Evolutionary conservation across 2,888 invertebrate genomes (phyloP).

Genomic region (Ophraella communa): DNA sequence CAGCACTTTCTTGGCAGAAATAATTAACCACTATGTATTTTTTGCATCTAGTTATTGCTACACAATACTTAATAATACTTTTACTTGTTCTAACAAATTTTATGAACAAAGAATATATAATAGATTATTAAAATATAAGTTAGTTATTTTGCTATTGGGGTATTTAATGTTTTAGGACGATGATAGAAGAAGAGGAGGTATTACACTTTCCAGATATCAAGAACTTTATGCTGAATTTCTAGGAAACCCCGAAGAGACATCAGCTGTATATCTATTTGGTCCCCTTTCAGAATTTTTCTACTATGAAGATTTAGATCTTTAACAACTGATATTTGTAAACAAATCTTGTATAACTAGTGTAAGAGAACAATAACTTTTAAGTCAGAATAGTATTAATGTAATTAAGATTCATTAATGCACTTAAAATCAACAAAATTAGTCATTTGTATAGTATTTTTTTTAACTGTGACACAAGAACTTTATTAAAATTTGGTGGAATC

Average conservation of each 20-base stretch:
- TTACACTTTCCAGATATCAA: conserved; percentile 79
- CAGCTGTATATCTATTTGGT: conserved; percentile 80
- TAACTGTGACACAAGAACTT: too few relatives aligned
- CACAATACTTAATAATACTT: conserved; percentile 2
- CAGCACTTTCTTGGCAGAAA: conserved; percentile 6
- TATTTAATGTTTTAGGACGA: conserved; percentile 70
- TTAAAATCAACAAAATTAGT: too few relatives aligned
- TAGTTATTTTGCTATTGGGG: background rate
- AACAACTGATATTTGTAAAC: background rate
- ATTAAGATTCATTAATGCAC: too few relatives aligned
- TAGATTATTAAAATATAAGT: too few relatives aligned
- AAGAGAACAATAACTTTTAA: too few relatives aligned
- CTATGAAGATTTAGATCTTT: conserved; percentile 22
- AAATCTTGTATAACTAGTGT: too few relatives aligned
- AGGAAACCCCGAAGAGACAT: conserved; percentile 75
- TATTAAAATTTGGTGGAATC: too few relatives aligned
- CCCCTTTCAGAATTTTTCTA: conserved; percentile 67
- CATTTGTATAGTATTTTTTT: too few relatives aligned
- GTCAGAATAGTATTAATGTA: too few relatives aligned
- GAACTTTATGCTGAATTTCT: conserved; percentile 84
- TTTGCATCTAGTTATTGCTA: conserved; percentile 1
- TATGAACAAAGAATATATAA: background rate
- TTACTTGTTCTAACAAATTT: background rate
- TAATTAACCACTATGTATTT: conserved; percentile 6
- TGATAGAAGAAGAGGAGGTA: conserved; percentile 78